Base-by-base conservation (phyloP, 2,888 invertebrate species). In the Philereme vetulata region DNA sequence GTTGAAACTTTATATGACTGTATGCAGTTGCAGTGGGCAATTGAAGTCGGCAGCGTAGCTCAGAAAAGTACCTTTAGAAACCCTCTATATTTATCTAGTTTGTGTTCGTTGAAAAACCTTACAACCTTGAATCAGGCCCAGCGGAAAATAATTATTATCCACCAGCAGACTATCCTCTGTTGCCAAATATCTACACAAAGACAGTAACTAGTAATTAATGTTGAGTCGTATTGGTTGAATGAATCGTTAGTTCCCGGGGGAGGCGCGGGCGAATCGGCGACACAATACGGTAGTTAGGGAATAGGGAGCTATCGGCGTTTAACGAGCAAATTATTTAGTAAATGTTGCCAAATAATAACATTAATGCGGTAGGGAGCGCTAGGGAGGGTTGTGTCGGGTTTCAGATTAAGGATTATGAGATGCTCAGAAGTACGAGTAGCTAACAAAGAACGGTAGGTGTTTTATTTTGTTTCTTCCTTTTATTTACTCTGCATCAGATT, bases 321-420 rank as follows among this genome's bases (percentile, higher is more conserved):
- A 91, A 90, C 91, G 88, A 91, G 86, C 86, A 85, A 90, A 90
- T 91, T 90, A 92, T 91, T 91, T 90, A 88, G 86, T 92, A 90
- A 92, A 91, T 90, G 91, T 90, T 90, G 88, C 85, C 89, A 91
- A 91, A 90, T 92, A 90, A 91, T 90, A 89, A 90, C 85, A 89
- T 90, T 88, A 90, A 83, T 86, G 86, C 77, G 82, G 81, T 78
- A 68, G 71, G 72, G 78, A 35, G 34, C 47, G 51, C 11, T 51
- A 21, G 10, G 44, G 11, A 44, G 36, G 36, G 55, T 43, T 52
- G 47, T 51, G 50, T 57, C 48, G 9, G 40, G 4, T 60, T 59
- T 40, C 38, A 59, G 53, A 53, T 40, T 43, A 52, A 44, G 54
- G 49, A 42, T 54, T 44, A 35, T 49, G 49, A 61, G n/a, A 51